These are phyloP conservation scores for Villa cingulata DNA, from an alignment of 2,888 invertebrate genomes.

Conservation along the genomic window DNA sequence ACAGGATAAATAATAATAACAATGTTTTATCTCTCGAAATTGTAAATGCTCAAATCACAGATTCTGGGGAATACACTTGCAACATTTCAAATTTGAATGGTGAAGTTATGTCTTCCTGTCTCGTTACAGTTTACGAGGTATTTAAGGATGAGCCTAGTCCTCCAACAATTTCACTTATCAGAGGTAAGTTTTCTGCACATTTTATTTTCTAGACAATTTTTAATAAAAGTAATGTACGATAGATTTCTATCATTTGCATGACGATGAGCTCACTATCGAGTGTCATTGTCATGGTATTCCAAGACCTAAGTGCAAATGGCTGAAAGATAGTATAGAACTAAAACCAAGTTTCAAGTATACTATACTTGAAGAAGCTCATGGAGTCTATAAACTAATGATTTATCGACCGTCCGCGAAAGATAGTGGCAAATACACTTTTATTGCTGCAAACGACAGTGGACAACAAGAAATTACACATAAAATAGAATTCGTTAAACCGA, in stretches of 20 bases:
- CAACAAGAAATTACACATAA: constrained; percentile 37
- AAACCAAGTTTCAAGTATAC: constrained; percentile 32
- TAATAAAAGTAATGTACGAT: background rate
- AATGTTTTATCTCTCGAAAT: constrained; percentile 46
- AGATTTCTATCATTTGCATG: constrained; percentile 37
- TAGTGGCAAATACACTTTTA: constrained; percentile 53
- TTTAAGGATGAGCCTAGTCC: constrained; percentile 55
- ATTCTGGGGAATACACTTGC: constrained; percentile 54
- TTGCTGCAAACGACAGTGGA: constrained; percentile 54
- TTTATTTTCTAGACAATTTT: constrained; percentile 1
- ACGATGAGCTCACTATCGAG: constrained; percentile 49
- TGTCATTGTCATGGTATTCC: constrained; percentile 34
- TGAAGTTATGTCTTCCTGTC: constrained; percentile 54
- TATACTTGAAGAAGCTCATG: constrained; percentile 33
- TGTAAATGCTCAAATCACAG: constrained; percentile 44
- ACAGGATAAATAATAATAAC: constrained; percentile 39
- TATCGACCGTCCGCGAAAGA: constrained; percentile 44
- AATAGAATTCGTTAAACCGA: constrained; percentile 40
- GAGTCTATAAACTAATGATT: constrained; percentile 42
- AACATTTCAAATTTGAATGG: constrained; percentile 62
- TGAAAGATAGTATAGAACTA: constrained; percentile 29
- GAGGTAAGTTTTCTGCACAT: constrained; percentile 32
- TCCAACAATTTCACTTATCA: constrained; percentile 59
- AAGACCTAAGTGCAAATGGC: constrained; percentile 31
- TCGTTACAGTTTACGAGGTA: constrained; percentile 59